Evolutionary conservation across 2,888 invertebrate genomes (phyloP).

Genomic region (Drosophila kambysellisi): DNA sequence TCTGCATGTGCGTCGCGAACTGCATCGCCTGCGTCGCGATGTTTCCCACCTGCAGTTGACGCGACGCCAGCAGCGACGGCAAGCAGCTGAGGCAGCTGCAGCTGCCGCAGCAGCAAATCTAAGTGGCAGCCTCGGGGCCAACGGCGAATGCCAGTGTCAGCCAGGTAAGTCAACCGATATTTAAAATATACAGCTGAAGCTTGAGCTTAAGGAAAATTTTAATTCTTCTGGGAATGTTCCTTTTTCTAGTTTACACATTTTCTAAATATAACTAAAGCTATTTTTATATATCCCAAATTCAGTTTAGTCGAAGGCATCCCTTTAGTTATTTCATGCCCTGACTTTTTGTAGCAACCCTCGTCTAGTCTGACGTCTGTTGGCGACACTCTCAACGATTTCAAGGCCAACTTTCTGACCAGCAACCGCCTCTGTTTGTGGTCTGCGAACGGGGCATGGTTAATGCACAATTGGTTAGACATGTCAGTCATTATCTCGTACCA

Average conservation of each 20-base stretch:
- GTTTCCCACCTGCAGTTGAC: conserved; percentile 84
- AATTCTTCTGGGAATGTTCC: too few species aligned
- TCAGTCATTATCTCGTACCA: conserved; percentile 46
- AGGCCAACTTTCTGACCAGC: conserved; percentile 46
- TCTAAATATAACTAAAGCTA: background rate
- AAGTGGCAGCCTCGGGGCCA: conserved; percentile 81
- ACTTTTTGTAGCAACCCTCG: conserved; percentile 17
- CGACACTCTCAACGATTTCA: conserved; percentile 42
- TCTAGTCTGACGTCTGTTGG: background rate
- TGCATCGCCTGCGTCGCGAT: conserved; percentile 85
- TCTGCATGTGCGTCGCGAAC: conserved; percentile 82
- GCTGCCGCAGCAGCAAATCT: conserved; percentile 52
- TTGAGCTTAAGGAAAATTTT: background rate
- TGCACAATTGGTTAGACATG: conserved; percentile 57
- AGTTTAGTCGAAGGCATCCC: background rate
- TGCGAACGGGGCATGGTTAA: conserved; percentile 37
- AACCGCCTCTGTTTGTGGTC: conserved; percentile 64
- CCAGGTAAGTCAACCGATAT: conserved; percentile 87
- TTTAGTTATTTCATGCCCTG: background rate
- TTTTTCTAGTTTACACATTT: too few species aligned
- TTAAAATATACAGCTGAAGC: background rate
- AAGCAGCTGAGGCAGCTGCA: conserved; percentile 77
- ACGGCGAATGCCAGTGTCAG: conserved; percentile 89
- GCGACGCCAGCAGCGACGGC: conserved; percentile 83
- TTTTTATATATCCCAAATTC: background rate